A percentile compares a stretch with the other conserved stretches of the same genome.
Conservation (phyloP, 2,888 invertebrate genomes). For the Hermaeophaga mercurialis region DNA sequence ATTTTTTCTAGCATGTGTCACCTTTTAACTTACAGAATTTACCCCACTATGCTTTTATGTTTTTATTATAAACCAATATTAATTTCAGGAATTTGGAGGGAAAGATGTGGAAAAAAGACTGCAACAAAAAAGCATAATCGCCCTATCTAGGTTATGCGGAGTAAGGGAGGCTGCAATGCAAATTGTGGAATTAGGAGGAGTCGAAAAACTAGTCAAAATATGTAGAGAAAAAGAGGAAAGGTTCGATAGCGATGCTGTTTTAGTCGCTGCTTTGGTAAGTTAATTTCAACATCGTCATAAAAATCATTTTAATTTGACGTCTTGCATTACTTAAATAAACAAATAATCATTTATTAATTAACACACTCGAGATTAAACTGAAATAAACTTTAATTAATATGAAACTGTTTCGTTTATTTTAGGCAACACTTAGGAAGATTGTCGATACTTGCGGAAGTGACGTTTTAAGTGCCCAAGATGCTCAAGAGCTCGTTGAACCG, state of each 20-base stretch:
- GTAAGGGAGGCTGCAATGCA: conserved; percentile 71
- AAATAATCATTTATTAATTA: no score
- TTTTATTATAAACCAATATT: not conserved
- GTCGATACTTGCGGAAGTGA: conserved; percentile 63
- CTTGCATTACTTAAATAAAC: no score
- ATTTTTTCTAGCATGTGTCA: no score
- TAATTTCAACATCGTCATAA: no score
- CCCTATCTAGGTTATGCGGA: conserved; percentile 75
- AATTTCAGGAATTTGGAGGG: conserved; percentile 47
- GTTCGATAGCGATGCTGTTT: conserved; percentile 69
- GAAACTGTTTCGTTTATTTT: conserved; percentile 42
- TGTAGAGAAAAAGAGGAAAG: conserved; percentile 69
- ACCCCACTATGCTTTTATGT: no score
- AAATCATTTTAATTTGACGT: no score
- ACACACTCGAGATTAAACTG: not conserved
- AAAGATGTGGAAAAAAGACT: conserved; percentile 73
- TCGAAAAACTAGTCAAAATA: conserved; percentile 68
- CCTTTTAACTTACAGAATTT: no score
- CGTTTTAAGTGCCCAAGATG: conserved; percentile 64
- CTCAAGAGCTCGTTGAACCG: conserved; percentile 75
- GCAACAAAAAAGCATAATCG: conserved; percentile 83
- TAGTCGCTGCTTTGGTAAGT: conserved; percentile 69
- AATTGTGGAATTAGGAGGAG: conserved; percentile 72
- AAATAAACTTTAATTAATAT: conserved; percentile 15
- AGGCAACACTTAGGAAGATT: conserved; percentile 71